Percentiles rank a stretch among this genome's conserved stretches.
These are phyloP conservation scores for Stigmatopora nigra DNA, from an alignment of 2,113 vertebrate genomes.

Conservation along the genomic window DNA sequence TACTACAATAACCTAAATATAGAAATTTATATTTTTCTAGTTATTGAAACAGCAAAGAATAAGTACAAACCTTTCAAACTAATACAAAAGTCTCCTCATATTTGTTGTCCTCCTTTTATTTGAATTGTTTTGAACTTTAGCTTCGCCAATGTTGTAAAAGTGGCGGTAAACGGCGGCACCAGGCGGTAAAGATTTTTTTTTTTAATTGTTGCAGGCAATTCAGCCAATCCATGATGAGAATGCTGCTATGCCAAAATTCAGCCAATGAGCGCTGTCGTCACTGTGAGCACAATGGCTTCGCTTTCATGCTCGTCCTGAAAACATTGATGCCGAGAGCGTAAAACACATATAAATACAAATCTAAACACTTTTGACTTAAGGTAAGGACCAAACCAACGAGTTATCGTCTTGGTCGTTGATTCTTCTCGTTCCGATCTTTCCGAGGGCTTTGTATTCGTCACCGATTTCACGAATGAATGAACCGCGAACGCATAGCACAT, in stretches of 20 bases:
- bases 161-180: constrained; percentile 32
- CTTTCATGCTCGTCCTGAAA: background rate
- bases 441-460: background rate
- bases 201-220: background rate
- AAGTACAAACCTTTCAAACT: too few species aligned
- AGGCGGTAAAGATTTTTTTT: background rate
- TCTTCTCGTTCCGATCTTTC: background rate
- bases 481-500: constrained; percentile 24
- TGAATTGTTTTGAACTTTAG: background rate
- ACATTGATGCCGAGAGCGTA: background rate
- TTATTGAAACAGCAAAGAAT: too few species aligned
- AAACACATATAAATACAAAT: background rate
- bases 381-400: constrained; percentile 5
- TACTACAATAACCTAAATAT: too few species aligned
- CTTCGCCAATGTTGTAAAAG: accelerated
- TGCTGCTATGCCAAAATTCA: background rate
- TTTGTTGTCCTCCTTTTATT: background rate
- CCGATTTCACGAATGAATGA: background rate
- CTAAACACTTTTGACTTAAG: constrained; percentile 1
- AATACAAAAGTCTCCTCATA: background rate
- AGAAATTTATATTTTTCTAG: too few species aligned
- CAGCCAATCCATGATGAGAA: constrained; percentile 39
- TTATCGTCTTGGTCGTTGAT: accelerated
- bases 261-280: constrained; percentile 39
- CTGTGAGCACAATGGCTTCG: constrained; percentile 17